These are phyloP conservation scores for Zaprionus davidi DNA, from an alignment of 1,140 invertebrate genomes.

Conservation along the genomic window DNA sequence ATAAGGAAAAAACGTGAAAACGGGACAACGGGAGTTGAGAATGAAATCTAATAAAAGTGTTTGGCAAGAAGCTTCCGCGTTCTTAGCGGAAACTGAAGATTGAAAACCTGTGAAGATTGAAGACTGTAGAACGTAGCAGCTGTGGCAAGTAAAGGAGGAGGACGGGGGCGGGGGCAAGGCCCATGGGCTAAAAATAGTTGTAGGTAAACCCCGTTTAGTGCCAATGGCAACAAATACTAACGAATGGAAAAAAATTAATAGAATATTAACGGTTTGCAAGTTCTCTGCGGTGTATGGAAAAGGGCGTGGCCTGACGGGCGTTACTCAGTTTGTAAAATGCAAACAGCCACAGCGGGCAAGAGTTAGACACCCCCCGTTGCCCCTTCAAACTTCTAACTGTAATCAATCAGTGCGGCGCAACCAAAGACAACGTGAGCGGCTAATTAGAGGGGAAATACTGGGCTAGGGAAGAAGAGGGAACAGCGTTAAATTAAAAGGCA, in stretches of 20 bases:
- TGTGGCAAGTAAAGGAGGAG: not conserved
- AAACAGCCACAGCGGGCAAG: constrained; percentile 31
- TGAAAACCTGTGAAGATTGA: constrained; percentile 17
- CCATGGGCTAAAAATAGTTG: constrained; percentile 28
- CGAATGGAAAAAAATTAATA: constrained; percentile 63
- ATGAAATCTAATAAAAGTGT: constrained; percentile 65
- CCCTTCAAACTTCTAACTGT: constrained; percentile 54
- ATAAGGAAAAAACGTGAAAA: constrained; percentile 12
- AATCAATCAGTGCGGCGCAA: constrained; percentile 65
- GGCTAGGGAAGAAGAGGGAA: not conserved
- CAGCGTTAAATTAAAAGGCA: constrained; percentile 70
- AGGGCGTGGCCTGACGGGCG: constrained; percentile 58
- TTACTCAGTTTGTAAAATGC: constrained; percentile 34
- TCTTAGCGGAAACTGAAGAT: constrained; percentile 15
- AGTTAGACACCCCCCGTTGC: too few relatives aligned
- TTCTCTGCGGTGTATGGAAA: constrained; percentile 14
- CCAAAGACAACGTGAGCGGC: constrained; percentile 22
- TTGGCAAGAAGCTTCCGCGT: constrained; percentile 44
- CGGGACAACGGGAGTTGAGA: constrained; percentile 10
- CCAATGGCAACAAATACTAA: constrained; percentile 43
- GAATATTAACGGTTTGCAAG: constrained; percentile 69
- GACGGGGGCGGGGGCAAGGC: not conserved
- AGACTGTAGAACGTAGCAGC: constrained; percentile 6
- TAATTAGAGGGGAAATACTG: constrained; percentile 27
- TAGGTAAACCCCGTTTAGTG: constrained; percentile 64